These are phyloP conservation scores for Galemys pyrenaicus DNA, from an alignment of 2,113 vertebrate genomes.

Conservation along the genomic window DNA sequence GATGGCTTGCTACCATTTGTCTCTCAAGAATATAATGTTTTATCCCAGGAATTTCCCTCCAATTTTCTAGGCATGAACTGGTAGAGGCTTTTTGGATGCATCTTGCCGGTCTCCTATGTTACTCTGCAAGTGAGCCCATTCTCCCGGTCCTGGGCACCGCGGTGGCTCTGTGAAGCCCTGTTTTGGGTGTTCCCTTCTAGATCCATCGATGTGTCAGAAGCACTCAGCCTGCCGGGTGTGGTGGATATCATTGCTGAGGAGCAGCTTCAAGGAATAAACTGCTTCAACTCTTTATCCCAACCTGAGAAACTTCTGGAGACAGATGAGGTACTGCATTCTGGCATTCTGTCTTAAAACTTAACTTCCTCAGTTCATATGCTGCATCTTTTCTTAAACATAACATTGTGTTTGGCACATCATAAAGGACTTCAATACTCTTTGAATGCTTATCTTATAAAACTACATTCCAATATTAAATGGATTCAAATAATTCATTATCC, in stretches of 20 bases:
- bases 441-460: background rate
- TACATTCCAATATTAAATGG: background rate
- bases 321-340: conserved; percentile 48
- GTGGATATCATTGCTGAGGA: conserved; percentile 52
- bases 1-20: background rate
- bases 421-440: conserved; percentile 16
- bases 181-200: conserved; percentile 1
- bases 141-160: background rate
- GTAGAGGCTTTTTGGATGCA: background rate
- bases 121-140: background rate
- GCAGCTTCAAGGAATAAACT: conserved; percentile 41
- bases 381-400: background rate
- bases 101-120: background rate
- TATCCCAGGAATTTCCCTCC: background rate
- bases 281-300: background rate
- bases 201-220: conserved; percentile 57
- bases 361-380: background rate
- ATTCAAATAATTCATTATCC: conserved; percentile 35
- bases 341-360: conserved; percentile 25
- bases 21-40: background rate
- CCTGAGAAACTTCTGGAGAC: conserved; percentile 55
- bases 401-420: background rate
- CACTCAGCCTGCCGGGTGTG: conserved; percentile 62
- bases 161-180: background rate
- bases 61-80: background rate